phyloP scores from a whole-genome alignment of 2,797 vertebrate genomes.

The Acomys russatus region DNA sequence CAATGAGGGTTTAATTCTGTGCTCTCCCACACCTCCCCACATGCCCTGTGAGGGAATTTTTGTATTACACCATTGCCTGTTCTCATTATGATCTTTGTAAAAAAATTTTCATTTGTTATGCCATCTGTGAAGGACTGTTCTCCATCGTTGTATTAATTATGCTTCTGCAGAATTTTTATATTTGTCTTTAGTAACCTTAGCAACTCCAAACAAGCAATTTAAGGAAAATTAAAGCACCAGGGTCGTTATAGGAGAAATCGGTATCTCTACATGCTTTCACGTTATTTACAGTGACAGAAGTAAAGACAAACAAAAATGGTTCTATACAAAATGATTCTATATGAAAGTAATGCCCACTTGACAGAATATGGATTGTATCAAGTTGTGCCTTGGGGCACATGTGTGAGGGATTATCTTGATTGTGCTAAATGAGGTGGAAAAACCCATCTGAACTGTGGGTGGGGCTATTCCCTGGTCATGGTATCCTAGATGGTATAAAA shows the following conservation, averaged over 20 bases:
- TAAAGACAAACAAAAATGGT: conserved; percentile 49
- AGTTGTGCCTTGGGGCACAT: neutral
- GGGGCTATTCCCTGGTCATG: neutral
- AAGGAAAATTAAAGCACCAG: conserved; percentile 20
- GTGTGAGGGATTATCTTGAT: neutral
- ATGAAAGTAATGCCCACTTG: neutral
- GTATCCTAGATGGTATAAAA: neutral
- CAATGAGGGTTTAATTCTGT: conserved; percentile 67
- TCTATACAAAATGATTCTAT: neutral
- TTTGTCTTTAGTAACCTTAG: neutral
- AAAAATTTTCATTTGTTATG: conserved; percentile 67
- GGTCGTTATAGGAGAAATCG: conserved; percentile 49
- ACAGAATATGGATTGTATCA: neutral
- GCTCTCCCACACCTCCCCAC: conserved; percentile 63
- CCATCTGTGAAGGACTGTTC: conserved; percentile 64
- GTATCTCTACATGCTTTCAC: conserved; percentile 35
- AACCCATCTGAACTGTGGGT: neutral
- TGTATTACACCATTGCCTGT: conserved; percentile 55
- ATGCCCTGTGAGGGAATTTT: conserved; percentile 61
- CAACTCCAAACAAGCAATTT: conserved; percentile 27
- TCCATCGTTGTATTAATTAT: conserved; percentile 53
- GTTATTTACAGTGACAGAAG: conserved; percentile 30
- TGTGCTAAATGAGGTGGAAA: neutral
- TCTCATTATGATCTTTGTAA: conserved; percentile 61
- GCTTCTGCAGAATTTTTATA: conserved; percentile 65